Evolutionary conservation across 2,113 vertebrate species (phyloP), one percentile per base, ranked within the genome.

Genomic region (Phyllostomus discolor): DNA sequence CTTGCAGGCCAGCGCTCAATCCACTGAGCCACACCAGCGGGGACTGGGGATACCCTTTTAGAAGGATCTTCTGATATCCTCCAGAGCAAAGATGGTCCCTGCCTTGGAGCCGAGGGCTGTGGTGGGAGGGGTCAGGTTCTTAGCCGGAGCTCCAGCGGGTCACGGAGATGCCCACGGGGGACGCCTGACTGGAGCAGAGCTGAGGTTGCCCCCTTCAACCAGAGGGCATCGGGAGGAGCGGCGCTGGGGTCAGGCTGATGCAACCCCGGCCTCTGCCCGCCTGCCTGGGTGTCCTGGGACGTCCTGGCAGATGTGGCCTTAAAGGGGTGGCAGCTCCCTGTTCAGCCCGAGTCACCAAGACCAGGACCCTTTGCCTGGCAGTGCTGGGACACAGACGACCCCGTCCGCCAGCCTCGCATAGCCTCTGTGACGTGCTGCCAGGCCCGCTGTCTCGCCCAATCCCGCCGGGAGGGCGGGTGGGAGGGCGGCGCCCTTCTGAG

Each of bases 251-350:
- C 1, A 0, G 20, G 73, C 28, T 12, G 8, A 31, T 1, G 0
- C 1, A 11, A 43, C 31, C 1, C 22, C 2, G 11, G n/a, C 28
- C 75, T 50, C 64, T 8, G 46, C 59, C 43, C 11, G 2, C 66
- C 33, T 1, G 35, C 43, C 1, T 9, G 1, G 0, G 33, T 10
- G 48, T 26, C 95, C 4, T 4, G 0, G 41, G 72, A 0, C 0
- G 2, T 12, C 6, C 41, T 1, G 7, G 38, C n/a, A 38, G 66
- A n/a, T 67, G 8, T 19, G 33, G n/a, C 33, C 64, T 66, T 31
- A 15, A 33, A 66, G 33, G 31, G 4, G 64, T 33, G 64, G 31
- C 28, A 16, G n/a, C 48, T 52, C 75, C 54, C 66, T 26, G 3
- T 33, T n/a, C 10, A 19, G 28, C 12, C 52, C 38, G 43, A 88